Base-by-base conservation (phyloP, 2,797 vertebrate genomes). In the Eospalax fontanierii region DNA sequence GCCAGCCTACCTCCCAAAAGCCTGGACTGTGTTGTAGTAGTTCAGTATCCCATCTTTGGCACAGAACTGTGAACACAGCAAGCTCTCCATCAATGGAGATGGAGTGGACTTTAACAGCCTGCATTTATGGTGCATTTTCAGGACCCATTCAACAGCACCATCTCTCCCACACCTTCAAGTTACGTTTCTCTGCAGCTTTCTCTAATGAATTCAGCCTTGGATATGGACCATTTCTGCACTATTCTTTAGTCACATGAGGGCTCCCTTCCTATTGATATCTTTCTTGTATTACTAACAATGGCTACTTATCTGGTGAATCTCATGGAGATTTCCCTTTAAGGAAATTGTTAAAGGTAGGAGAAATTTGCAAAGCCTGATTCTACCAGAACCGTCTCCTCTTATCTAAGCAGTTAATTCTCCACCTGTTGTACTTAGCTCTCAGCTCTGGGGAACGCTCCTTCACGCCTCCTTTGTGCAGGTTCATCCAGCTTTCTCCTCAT, bases 241-340 rank as follows among this genome's bases (percentile, higher is more conserved):
- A 22, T 74, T 79, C 66, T 94, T 79, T 63, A 74, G 75, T 90
- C 65, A 82, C 61, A 54, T 18, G 76, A 76, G n/a, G 46, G 14
- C 76, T 93, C 91, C 71, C 87, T 79, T 96, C 76, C 59, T 97
- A 61, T 71, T 92, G 92, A 91, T 94, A 76, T 30, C 92, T 96
- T 87, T 90, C 92, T 85, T 90, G 22, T 94, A 85, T 82, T 90
- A 74, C 95, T 92, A 76, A 87, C 88, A 91, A 93, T 95, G 26
- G 30, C 46, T 78, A 75, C 59, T 93, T 88, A 81, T 38, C 66
- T 80, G 73, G 57, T 28, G 66, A 89, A 90, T 82, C 82, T 90
- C 76, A n/a, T n/a, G 71, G 68, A 82, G 87, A 89, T 85, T 95
- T 87, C 30, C 86, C 28, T 80, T 83, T 79, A 91, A 97, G 89